Base-by-base conservation (phyloP, 2,113 vertebrate genomes). In the Austrofundulus limnaeus region DNA sequence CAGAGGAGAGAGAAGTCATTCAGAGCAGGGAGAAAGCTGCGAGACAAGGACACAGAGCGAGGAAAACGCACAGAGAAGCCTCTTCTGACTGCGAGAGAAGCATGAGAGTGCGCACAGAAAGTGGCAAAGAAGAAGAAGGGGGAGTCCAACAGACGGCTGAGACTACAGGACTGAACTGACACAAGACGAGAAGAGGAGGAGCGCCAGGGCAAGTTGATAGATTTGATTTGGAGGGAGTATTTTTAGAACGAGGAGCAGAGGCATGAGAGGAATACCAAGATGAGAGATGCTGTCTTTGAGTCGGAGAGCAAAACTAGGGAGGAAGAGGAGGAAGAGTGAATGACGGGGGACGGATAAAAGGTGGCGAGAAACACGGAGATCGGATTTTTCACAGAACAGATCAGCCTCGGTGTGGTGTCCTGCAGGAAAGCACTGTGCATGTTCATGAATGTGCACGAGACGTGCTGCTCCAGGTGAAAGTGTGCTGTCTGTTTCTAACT, bases 221-320 rank as follows among this genome's bases (percentile, higher is more conserved):
- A 85, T 88, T 77, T 77, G 69, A 85, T 80, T 86, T 81, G 56
- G 81, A 48, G 55, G 74, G 81, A 88, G 81, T 85, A 79, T 88
- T 88, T 91, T 87, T 80, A 87, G 82, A 74, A 78, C 75, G 77
- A 75, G 61, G 60, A 61, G 66, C 66, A 2, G 70, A 48, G 85
- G 74, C 80, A 72, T 31, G 61, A 80, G 71, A 65, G 50, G 74
- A 83, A 77, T 80, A 71, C 67, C 70, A 45, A 84, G 51, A 81
- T 73, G 56, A 65, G 64, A 64, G 24, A 73, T 42, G 41, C 62
- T 58, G 55, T 47, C 24, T 78, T 41, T 66, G 58, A 80, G 63
- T 38, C 23, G 24, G n/a, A 25, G 59, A 48, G 41, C 53, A 63
- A 61, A 75, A 81, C 51, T 42, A 52, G 25, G 28, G 47, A 49